These are phyloP conservation scores for Conger conger DNA, from an alignment of 2,113 vertebrate genomes.

Conservation along the genomic window DNA sequence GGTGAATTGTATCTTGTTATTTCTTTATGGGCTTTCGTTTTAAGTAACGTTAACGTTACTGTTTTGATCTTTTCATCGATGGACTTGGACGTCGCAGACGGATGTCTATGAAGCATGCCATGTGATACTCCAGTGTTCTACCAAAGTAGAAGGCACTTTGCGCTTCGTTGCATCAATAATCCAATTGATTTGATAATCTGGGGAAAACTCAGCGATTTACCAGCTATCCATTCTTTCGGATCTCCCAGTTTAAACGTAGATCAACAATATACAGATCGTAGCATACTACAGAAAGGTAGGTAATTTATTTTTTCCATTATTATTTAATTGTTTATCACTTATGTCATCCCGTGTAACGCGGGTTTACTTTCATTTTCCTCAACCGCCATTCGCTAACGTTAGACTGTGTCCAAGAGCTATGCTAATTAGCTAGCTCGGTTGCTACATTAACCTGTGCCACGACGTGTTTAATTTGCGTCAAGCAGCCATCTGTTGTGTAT, in stretches of 20 bases:
- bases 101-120: conserved; percentile 43
- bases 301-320: neutral
- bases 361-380: neutral
- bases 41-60: neutral
- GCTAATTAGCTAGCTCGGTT: neutral
- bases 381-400: neutral
- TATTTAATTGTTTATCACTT: neutral
- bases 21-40: neutral
- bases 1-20: neutral
- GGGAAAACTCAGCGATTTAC: neutral
- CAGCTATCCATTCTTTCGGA: neutral
- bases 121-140: conserved; percentile 28
- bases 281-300: neutral
- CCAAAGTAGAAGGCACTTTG: neutral
- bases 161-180: neutral
- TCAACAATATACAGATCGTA: neutral
- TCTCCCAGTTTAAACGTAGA: neutral
- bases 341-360: neutral
- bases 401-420: neutral
- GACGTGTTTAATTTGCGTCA: too few relatives aligned
- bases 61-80: neutral
- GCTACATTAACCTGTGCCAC: too few relatives aligned
- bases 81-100: conserved; percentile 2
- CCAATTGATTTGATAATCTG: neutral
- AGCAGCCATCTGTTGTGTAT: too few relatives aligned